phyloP scores from a whole-genome alignment of 2,797 vertebrate genomes.

The Sebastes kiyomatsui region DNA sequence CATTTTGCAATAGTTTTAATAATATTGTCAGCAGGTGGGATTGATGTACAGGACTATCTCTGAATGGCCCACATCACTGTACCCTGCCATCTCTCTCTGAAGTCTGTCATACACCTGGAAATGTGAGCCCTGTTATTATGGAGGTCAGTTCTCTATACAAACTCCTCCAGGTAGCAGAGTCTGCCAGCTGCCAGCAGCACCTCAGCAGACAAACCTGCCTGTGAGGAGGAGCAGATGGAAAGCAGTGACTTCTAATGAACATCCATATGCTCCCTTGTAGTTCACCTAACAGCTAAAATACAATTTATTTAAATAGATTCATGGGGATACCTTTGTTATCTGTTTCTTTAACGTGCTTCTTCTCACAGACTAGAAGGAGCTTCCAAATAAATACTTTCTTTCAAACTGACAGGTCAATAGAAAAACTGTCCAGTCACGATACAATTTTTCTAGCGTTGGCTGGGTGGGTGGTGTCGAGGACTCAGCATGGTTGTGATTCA shows the following conservation, averaged over 20 bases:
- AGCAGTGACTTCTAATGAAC: neutral
- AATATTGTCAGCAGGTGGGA: neutral
- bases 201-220: neutral
- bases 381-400: neutral
- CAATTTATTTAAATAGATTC: neutral
- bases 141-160: neutral
- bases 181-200: conserved; percentile 1
- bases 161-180: neutral
- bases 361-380: neutral
- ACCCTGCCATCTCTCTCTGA: conserved; percentile 13
- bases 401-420: neutral
- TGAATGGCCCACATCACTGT: neutral
- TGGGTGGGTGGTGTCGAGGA: conserved; percentile 24
- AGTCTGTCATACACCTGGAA: conserved; percentile 20
- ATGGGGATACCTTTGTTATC: neutral
- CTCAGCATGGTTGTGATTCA: conserved; percentile 3
- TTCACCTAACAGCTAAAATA: neutral
- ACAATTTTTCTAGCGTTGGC: neutral
- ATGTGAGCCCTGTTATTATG: conserved; percentile 32
- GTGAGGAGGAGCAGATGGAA: neutral
- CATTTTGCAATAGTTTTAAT: neutral
- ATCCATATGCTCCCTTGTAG: neutral
- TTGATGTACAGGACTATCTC: neutral
- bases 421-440: neutral
- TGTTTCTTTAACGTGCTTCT: neutral